Evolutionary conservation across 2,113 vertebrate genomes (phyloP), one percentile per base, ranked within the genome.

Genomic region (Oryzias woworae): DNA sequence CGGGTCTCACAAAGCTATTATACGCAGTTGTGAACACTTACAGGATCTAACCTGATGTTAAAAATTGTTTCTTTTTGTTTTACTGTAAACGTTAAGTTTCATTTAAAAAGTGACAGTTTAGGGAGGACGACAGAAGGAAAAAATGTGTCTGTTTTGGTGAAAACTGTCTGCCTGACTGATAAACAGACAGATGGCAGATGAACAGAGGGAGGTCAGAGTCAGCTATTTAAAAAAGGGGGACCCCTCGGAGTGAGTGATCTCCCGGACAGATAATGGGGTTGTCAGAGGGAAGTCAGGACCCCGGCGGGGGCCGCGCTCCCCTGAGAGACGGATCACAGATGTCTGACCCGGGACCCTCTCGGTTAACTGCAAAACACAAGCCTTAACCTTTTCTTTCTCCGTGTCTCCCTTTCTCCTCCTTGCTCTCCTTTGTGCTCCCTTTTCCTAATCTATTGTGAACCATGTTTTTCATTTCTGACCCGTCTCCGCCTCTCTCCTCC

Each of bases 301-400:
- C 46, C 22, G 48, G 49, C 22, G 44, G 22, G 45, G 41, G 26
- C 66, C 46, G 22, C 53, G 44, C 68, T 22, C 48, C 59, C 60
- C 65, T 55, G 58, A 64, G 80, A 84, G 81, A 82, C 68, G 67
- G 78, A 87, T 82, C 76, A 74, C 81, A 85, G 87, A 88, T 87
- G 87, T 86, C 75, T 83, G 85, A 88, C 79, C 58, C 31, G 31
- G 20, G 3, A 31, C 73, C 4, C 17, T 71, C 56, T 50, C 60
- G 70, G 52, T 70, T 81, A 78, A 82, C 61, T 67, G 52, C 61
- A 67, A 74, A 82, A 85, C 71, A 77, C 73, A 81, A 82, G 55
- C 57, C 24, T 53, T 8, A 69, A 45, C 53, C 42, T 62, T 55
- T 52, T 62, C 71, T 56, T 70, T 26, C 62, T 53, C 2, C 4